A percentile compares a stretch with the other conserved stretches of the same genome.
These are phyloP conservation scores for Marronus borbonicus DNA, from an alignment of 2,888 invertebrate genomes.

Conservation along the genomic window DNA sequence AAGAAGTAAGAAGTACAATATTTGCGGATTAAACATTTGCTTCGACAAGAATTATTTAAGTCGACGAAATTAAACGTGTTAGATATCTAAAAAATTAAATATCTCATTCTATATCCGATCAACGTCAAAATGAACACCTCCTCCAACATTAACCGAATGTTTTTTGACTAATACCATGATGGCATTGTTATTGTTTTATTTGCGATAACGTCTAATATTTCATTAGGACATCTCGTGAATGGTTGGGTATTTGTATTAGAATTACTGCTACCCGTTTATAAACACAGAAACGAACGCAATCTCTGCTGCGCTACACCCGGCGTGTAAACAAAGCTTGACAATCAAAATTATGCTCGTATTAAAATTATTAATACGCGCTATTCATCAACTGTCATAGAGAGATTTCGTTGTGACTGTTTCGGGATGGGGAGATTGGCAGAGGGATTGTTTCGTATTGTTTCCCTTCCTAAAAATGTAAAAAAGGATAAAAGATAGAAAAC, in stretches of 20 bases:
- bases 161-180: conserved; percentile 10
- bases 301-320: neutral
- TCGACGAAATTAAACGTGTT: no score
- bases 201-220: conserved; percentile 37
- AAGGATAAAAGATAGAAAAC: no score
- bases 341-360: conserved; percentile 50
- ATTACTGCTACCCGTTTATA: conserved; percentile 23
- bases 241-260: conserved; percentile 39
- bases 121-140: no score
- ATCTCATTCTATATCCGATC: no score
- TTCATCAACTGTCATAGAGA: conserved; percentile 46
- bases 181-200: conserved; percentile 27
- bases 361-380: conserved; percentile 51
- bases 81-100: no score
- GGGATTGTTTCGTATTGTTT: conserved; percentile 5
- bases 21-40: no score
- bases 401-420: conserved; percentile 38
- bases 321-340: conserved; percentile 48
- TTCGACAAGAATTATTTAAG: no score
- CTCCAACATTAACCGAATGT: neutral
- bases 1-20: no score
- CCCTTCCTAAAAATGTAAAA: no score
- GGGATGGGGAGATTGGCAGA: neutral
- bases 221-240: conserved; percentile 27
- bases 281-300: conserved; percentile 5